A percentile compares a stretch with the other conserved stretches of the same genome.
phyloP scores from a whole-genome alignment of 2,888 invertebrate genomes.

The Melinopterus prodromus region DNA sequence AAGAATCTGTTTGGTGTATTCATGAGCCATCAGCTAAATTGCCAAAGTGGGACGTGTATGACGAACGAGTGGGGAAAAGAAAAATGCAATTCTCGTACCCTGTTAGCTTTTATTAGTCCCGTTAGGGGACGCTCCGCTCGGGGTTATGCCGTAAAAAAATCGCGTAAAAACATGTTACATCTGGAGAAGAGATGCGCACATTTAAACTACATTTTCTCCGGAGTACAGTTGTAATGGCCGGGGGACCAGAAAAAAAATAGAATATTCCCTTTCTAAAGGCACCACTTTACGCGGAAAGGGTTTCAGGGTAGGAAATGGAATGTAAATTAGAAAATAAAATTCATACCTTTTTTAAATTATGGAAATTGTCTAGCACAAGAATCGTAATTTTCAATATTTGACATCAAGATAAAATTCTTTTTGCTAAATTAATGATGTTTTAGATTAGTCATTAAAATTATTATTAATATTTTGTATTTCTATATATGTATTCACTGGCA shows the following conservation, averaged over 20 bases:
- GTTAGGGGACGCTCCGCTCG: not conserved
- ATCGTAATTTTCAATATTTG: not conserved
- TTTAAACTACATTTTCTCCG: not conserved
- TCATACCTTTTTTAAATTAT: not conserved
- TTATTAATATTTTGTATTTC: too few species aligned
- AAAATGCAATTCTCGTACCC: slow-evolving; percentile 4
- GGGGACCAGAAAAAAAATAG: not conserved
- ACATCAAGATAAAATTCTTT: too few species aligned
- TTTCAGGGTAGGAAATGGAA: not conserved
- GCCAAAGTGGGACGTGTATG: not conserved
- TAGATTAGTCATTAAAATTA: too few species aligned
- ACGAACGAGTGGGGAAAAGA: not conserved
- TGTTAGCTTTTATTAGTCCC: slow-evolving; percentile 4
- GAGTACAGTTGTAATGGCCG: not conserved
- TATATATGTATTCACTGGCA: too few species aligned
- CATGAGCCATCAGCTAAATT: not conserved
- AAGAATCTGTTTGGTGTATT: slow-evolving; percentile 4
- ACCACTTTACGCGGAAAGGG: not conserved
- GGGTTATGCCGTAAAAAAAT: not conserved
- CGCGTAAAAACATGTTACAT: slow-evolving; percentile 4
- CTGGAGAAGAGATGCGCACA: not conserved
- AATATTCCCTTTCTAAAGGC: not conserved
- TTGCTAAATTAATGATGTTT: too few species aligned
- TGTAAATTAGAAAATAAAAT: not conserved
- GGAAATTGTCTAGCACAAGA: not conserved